Evolutionary conservation across 2,888 invertebrate species (phyloP).

Genomic region (Cheiracanthium punctorium): DNA sequence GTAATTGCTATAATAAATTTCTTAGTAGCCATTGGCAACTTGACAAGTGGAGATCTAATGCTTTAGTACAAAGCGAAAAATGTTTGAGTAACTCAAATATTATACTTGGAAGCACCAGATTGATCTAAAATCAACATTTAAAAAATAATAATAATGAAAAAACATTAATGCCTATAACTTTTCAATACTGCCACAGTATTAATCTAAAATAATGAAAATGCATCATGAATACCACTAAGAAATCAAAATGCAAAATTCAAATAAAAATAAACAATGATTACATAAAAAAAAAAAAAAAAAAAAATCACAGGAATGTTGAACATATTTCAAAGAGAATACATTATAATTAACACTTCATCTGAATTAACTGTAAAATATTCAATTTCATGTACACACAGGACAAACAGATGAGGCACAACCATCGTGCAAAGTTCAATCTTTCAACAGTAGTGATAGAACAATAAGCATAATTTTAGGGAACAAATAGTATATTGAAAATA

Average conservation of each 20-base stretch:
- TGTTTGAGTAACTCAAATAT: no score
- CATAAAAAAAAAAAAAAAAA: conserved; percentile 38
- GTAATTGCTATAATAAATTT: no score
- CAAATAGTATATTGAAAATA: neutral
- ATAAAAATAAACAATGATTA: conserved; percentile 20
- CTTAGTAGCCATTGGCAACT: no score
- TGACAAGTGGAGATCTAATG: no score
- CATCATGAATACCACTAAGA: neutral
- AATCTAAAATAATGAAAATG: conserved; percentile 11
- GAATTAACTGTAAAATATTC: conserved; percentile 48
- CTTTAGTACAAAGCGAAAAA: no score
- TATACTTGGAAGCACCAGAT: conserved; percentile 25
- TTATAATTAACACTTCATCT: conserved; percentile 28
- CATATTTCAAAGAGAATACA: conserved; percentile 32
- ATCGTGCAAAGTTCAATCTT: conserved; percentile 34
- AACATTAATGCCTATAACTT: neutral
- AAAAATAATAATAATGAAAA: neutral
- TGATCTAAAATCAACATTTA: neutral
- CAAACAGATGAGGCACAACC: conserved; percentile 59
- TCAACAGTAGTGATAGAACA: conserved; percentile 25
- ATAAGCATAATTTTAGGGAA: conserved; percentile 13
- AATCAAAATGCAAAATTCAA: neutral
- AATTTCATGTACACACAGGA: conserved; percentile 40
- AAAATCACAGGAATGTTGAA: conserved; percentile 62
- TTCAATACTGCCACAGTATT: neutral